A percentile compares a stretch with the other conserved stretches of the same genome.
Evolutionary conservation across 2,888 invertebrate genomes (phyloP).

Genomic region (Noctua fimbriata): DNA sequence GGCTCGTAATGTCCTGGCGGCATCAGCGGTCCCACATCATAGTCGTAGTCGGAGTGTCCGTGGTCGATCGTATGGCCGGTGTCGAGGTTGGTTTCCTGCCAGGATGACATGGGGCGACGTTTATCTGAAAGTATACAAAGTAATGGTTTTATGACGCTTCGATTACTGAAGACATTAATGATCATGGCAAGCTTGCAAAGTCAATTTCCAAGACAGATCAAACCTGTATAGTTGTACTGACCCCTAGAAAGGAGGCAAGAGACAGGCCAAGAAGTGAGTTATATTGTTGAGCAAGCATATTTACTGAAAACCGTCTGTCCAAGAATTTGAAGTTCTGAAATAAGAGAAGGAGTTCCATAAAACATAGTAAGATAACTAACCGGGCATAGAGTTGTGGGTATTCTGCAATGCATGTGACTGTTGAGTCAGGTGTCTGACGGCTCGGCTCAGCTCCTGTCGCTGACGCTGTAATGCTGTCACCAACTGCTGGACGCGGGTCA

Average conservation of each 20-base stretch:
- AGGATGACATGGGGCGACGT: slow-evolving; percentile 92
- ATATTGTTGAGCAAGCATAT: background rate
- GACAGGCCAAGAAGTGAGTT: background rate
- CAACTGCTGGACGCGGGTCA: slow-evolving; percentile 94
- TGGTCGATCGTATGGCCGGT: slow-evolving; percentile 94
- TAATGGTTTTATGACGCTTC: background rate
- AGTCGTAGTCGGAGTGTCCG: slow-evolving; percentile 88
- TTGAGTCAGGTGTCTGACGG: slow-evolving; percentile 95
- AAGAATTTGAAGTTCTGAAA: too few species aligned
- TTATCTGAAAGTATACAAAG: slow-evolving; percentile 70
- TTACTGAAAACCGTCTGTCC: background rate
- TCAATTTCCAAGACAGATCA: background rate
- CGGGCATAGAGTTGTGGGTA: slow-evolving; percentile 82
- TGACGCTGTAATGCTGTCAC: slow-evolving; percentile 96
- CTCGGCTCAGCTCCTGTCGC: slow-evolving; percentile 95
- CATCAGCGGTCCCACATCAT: slow-evolving; percentile 73
- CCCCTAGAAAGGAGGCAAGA: background rate
- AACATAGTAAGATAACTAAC: slow-evolving; percentile 65
- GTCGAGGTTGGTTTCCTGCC: slow-evolving; percentile 98
- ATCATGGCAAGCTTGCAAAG: background rate
- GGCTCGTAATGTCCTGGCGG: slow-evolving; percentile 82
- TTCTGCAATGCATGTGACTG: slow-evolving; percentile 93
- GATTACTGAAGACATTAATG: background rate
- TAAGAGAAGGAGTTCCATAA: background rate
- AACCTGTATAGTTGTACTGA: background rate